phyloP scores from a whole-genome alignment of 2,113 vertebrate genomes.

The Pyxicephalus adspersus region DNA sequence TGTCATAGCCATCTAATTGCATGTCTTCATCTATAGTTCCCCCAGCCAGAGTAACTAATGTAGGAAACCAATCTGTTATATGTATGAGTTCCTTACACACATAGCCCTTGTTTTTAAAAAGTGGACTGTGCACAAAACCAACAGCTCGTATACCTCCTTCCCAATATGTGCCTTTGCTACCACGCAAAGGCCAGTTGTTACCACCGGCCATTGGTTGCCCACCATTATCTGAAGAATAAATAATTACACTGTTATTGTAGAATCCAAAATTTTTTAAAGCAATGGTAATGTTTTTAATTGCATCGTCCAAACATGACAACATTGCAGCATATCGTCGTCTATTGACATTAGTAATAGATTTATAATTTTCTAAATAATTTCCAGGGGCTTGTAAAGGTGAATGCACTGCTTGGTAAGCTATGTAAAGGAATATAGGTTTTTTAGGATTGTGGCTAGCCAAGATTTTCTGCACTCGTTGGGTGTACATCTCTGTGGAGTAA shows the following conservation, averaged over 20 bases:
- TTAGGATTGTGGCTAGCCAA: slow-evolving; percentile 83
- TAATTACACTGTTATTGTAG: slow-evolving; percentile 89
- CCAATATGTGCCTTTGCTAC: slow-evolving; percentile 95
- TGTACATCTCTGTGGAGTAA: slow-evolving; percentile 95
- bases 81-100: slow-evolving; percentile 89
- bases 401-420: slow-evolving; percentile 95
- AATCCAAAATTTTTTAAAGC: slow-evolving; percentile 87
- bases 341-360: slow-evolving; percentile 87
- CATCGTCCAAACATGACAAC: slow-evolving; percentile 94
- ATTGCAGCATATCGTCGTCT: slow-evolving; percentile 92
- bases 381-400: slow-evolving; percentile 91
- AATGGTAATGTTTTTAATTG: slow-evolving; percentile 86
- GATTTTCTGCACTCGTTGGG: slow-evolving; percentile 85
- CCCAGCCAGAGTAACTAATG: slow-evolving; percentile 87
- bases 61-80: slow-evolving; percentile 98
- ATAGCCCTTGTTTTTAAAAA: slow-evolving; percentile 85
- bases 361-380: slow-evolving; percentile 88
- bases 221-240: slow-evolving; percentile 96
- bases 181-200: slow-evolving; percentile 95
- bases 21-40: slow-evolving; percentile 88
- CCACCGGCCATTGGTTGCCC: slow-evolving; percentile 91
- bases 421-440: slow-evolving; percentile 87
- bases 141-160: slow-evolving; percentile 92
- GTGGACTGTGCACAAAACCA: slow-evolving; percentile 95
- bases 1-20: slow-evolving; percentile 89